Conservation (phyloP, 1,140 invertebrate species). For the Trichonephila clavata region DNA sequence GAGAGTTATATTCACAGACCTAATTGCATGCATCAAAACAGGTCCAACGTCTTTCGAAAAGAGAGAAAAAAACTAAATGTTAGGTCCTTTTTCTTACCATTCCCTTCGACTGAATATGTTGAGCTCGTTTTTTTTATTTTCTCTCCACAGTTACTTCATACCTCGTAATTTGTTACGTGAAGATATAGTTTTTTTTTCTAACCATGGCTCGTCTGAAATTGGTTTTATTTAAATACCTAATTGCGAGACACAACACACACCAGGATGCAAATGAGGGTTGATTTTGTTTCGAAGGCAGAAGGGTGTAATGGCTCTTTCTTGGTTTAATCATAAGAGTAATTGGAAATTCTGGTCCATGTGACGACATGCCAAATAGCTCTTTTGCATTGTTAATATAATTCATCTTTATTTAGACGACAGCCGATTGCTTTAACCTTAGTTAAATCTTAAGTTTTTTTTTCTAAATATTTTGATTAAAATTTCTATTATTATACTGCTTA, state of each 20-base stretch:
- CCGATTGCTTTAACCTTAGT: no score
- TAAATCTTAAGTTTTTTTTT: no score
- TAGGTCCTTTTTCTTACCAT: conserved; percentile 16
- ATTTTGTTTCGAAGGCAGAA: not conserved
- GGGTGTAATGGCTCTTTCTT: not conserved
- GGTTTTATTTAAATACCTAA: conserved; percentile 70
- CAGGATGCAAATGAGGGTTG: not conserved
- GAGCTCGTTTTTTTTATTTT: not conserved
- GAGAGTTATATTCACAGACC: conserved; percentile 62
- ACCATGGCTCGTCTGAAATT: not conserved
- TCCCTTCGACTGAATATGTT: not conserved
- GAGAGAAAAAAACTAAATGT: not conserved
- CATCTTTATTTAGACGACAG: conserved; percentile 3
- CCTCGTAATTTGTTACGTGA: conserved; percentile 46
- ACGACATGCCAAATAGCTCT: not conserved
- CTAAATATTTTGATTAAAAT: no score
- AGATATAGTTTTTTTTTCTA: conserved; percentile 2
- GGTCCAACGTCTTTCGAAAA: conserved; percentile 59
- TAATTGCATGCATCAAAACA: conserved; percentile 74
- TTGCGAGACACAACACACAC: not conserved
- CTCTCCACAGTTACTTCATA: conserved; percentile 45
- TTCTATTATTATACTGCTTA: no score
- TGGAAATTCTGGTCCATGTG: not conserved
- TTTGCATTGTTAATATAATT: not conserved
- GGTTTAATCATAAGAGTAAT: not conserved